Percentiles rank a stretch among this genome's conserved stretches.
These are phyloP conservation scores for Chrysemys picta DNA, from an alignment of 2,113 vertebrate species.

Conservation along the genomic window DNA sequence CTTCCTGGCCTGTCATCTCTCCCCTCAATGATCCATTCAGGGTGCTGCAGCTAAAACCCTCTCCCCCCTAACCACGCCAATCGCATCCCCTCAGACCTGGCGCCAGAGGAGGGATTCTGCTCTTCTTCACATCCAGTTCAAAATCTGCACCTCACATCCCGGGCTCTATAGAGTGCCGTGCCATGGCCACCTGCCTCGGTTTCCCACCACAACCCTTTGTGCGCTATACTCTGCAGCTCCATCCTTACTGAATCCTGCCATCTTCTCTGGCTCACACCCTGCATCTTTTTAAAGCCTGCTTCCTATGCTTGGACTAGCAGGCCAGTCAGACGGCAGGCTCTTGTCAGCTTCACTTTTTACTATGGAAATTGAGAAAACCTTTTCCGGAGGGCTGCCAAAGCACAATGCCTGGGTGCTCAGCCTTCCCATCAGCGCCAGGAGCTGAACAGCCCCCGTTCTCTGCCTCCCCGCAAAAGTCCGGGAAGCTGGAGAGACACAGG, in stretches of 20 bases:
- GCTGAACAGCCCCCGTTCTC: no score
- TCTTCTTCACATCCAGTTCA: background rate
- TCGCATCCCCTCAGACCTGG: background rate
- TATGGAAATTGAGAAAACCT: background rate
- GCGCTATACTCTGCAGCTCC: background rate
- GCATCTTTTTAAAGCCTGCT: background rate
- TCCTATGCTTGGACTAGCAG: background rate
- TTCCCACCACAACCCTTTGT: background rate
- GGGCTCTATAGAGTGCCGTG: background rate
- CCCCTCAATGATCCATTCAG: slow-evolving; percentile 22
- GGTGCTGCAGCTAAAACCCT: background rate
- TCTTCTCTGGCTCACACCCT: background rate
- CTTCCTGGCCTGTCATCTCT: slow-evolving; percentile 22
- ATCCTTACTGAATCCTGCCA: accelerated
- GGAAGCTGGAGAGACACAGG: background rate
- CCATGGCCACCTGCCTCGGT: background rate
- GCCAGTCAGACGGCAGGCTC: background rate
- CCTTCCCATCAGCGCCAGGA: no score
- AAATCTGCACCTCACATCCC: background rate
- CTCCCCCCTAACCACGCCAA: background rate
- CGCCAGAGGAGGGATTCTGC: no score
- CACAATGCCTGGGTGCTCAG: no score
- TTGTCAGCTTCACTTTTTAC: background rate
- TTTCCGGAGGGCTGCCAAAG: background rate
- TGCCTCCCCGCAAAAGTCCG: background rate